A percentile compares a stretch with the other conserved stretches of the same genome.
These are phyloP conservation scores for Nowickia ferox DNA, from an alignment of 2,888 invertebrate genomes.

Conservation along the genomic window DNA sequence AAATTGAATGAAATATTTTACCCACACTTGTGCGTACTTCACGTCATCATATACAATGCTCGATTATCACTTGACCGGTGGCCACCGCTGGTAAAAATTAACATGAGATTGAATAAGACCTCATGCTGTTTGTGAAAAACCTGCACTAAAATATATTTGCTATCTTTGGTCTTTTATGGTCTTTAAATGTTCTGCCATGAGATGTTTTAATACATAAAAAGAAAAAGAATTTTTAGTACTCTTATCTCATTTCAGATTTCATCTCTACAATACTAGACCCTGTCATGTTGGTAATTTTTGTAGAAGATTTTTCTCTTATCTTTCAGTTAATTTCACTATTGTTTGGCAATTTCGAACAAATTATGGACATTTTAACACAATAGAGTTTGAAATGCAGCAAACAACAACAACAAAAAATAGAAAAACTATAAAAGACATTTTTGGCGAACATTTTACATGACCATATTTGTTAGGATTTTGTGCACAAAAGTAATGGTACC, in stretches of 20 bases:
- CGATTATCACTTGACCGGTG: not conserved
- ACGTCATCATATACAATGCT: too few species aligned
- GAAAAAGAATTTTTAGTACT: constrained; percentile 1
- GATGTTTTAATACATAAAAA: constrained; percentile 31
- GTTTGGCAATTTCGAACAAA: constrained; percentile 64
- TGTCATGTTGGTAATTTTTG: constrained; percentile 25
- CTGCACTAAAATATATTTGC: not conserved
- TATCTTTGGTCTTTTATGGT: constrained; percentile 25
- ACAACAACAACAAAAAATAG: too few species aligned
- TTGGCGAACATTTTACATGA: too few species aligned
- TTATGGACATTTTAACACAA: constrained; percentile 38
- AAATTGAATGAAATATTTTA: too few species aligned
- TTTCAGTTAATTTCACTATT: constrained; percentile 46
- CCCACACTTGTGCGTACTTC: too few species aligned
- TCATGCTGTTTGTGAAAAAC: constrained; percentile 42
- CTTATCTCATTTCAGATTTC: constrained; percentile 34
- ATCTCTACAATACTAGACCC: constrained; percentile 3
- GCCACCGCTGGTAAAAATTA: not conserved
- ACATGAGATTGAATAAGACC: not conserved
- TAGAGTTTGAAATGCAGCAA: too few species aligned
- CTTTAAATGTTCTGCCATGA: not conserved
- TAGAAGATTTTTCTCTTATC: constrained; percentile 19
- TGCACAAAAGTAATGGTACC: too few species aligned
- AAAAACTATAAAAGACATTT: too few species aligned
- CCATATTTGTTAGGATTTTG: too few species aligned